Evolutionary conservation across 2,797 vertebrate genomes (phyloP), one percentile per base, ranked within the genome.

Genomic region (Benthosema pterotum): DNA sequence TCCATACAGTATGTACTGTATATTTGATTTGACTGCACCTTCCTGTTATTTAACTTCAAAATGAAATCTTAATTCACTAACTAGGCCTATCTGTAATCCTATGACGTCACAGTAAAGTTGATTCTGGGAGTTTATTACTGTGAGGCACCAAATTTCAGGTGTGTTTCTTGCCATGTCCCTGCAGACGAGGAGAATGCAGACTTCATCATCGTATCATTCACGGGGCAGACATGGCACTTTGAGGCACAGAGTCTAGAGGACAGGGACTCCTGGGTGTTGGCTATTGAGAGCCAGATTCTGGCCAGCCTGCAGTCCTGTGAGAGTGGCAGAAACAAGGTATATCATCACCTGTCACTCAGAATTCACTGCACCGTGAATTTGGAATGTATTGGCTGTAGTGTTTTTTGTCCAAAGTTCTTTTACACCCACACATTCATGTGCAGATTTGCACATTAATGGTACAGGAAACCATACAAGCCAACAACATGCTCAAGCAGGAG

Each of bases 151-250:
- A 11, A 32, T 63, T 32, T 67, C 0, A 67, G 15, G 3, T 22
- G 11, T 19, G n/a, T 25, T 72, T 64, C 53, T 53, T 69, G 13
- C 3, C 13, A 55, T 65, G 11, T 11, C 0, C 57, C 51, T 53
- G 0, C 90, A 94, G 94, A 95, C 18, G 97, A 99, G 80, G 97
- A 99, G 86, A 98, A 96, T 47, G 91, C 96, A 4, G 96, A 99
- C 92, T 99, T 99, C 52, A 93, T 98, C 75, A 93, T 99, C 7
- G 95, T 98, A 79, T 97, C 96, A 0, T 98, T 95, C 83, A 95
- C 95, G 0, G 97, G 97, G 15, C 97, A 98, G 90, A 97, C 93
- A 2, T 99, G 97, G 97, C 96, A 98, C 86, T 99, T 99, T 0
- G 97, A 98, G 88, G 96, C 96, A 0, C 80, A 89, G 80, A 97